Percentiles rank a stretch among this genome's conserved stretches.
phyloP scores from a whole-genome alignment of 2,888 invertebrate species.

The Epirrhoe tristata region DNA sequence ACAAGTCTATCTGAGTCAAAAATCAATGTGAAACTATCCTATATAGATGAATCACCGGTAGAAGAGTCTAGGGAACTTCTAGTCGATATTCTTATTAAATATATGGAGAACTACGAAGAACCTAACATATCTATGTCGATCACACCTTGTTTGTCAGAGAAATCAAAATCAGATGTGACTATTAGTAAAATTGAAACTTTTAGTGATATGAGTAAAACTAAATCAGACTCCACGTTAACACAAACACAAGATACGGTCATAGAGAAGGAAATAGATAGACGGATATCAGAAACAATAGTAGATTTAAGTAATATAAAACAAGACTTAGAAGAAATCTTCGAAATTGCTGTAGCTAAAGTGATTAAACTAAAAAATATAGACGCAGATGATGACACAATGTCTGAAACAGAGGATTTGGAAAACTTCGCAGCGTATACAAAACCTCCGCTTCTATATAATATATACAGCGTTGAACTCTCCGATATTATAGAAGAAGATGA shows the following conservation, averaged over 20 bases:
- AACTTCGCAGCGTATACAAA: conserved; percentile 76
- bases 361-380: conserved; percentile 56
- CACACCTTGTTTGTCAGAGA: conserved; percentile 75
- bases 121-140: conserved; percentile 63
- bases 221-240: conserved; percentile 78
- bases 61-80: conserved; percentile 72
- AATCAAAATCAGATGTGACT: conserved; percentile 79
- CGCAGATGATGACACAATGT: conserved; percentile 69
- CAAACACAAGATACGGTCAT: conserved; percentile 80
- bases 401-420: conserved; percentile 74
- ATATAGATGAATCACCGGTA: conserved; percentile 79
- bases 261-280: conserved; percentile 60
- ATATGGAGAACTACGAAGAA: conserved; percentile 75
- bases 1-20: conserved; percentile 71
- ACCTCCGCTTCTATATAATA: conserved; percentile 63
- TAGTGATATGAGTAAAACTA: conserved; percentile 79
- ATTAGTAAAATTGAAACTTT: conserved; percentile 76
- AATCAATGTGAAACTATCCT: conserved; percentile 72
- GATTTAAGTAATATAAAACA: conserved; percentile 75
- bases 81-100: conserved; percentile 78
- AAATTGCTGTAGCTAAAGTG: conserved; percentile 65
- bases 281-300: conserved; percentile 76
- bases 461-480: conserved; percentile 75
- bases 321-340: conserved; percentile 74
- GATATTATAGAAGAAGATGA: conserved; percentile 81